Percentiles rank a stretch among this genome's conserved stretches.
phyloP scores from a whole-genome alignment of 2,113 vertebrate species.

The Alaudala cheleensis region DNA sequence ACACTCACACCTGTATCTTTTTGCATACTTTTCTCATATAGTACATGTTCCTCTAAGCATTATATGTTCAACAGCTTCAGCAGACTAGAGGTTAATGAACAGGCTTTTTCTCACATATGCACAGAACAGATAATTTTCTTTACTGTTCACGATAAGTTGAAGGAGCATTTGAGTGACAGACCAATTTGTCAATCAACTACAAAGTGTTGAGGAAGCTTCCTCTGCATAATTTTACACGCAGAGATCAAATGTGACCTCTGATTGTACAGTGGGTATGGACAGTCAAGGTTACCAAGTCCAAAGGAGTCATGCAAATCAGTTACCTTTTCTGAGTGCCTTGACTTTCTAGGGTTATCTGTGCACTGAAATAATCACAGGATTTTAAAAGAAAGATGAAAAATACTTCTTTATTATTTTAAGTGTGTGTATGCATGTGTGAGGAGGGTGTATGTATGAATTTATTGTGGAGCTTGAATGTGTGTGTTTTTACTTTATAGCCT shows the following conservation, averaged over 20 bases:
- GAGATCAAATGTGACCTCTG: slow-evolving; percentile 69
- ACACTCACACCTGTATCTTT: neutral
- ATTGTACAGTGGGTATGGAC: slow-evolving; percentile 34
- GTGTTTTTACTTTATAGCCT: slow-evolving; percentile 37
- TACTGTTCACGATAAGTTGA: slow-evolving; percentile 72
- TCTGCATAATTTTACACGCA: slow-evolving; percentile 65
- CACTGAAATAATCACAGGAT: slow-evolving; percentile 51
- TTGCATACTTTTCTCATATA: neutral
- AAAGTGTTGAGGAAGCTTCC: slow-evolving; percentile 61
- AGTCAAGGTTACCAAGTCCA: slow-evolving; percentile 41
- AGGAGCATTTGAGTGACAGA: slow-evolving; percentile 74
- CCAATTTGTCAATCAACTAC: slow-evolving; percentile 77
- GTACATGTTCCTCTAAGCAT: neutral
- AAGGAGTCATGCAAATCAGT: slow-evolving; percentile 33
- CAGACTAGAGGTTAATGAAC: slow-evolving; percentile 68
- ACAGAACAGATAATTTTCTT: slow-evolving; percentile 75
- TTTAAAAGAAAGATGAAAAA: slow-evolving; percentile 19
- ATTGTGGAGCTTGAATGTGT: neutral
- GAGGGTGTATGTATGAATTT: slow-evolving; percentile 2
- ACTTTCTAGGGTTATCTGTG: slow-evolving; percentile 54
- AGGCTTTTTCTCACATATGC: slow-evolving; percentile 65
- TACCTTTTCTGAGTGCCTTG: neutral
- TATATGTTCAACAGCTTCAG: slow-evolving; percentile 33
- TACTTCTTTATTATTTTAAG: neutral
- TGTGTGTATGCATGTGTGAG: neutral